Evolutionary conservation across 2,113 vertebrate species (phyloP).

Genomic region (Rhabdornis inornatus): DNA sequence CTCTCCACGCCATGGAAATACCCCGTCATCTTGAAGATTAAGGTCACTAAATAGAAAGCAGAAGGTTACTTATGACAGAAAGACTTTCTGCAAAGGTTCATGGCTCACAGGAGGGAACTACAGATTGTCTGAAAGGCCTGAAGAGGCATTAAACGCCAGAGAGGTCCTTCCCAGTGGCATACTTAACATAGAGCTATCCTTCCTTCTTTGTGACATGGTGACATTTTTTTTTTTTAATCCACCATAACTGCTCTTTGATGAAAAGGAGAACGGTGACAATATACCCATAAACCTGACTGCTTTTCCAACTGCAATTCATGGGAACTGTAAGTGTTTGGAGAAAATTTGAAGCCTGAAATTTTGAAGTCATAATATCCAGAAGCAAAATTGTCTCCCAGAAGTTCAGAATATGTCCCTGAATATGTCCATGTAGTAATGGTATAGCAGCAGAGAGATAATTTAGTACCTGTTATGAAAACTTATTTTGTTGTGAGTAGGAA

Average conservation of each 20-base stretch:
- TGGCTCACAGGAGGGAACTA: conserved; percentile 57
- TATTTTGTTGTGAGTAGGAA: not conserved
- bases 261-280: conserved; percentile 6
- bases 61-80: conserved; percentile 43
- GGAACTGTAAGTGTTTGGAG: not conserved
- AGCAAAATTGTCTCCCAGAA: not conserved
- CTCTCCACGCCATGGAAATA: conserved; percentile 7
- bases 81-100: conserved; percentile 57
- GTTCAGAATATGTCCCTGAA: not conserved
- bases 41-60: conserved; percentile 57
- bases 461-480: not conserved
- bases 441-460: not conserved
- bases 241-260: conserved; percentile 38
- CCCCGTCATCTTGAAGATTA: conserved; percentile 57
- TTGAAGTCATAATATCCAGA: not conserved
- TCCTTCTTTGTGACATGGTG: conserved; percentile 18
- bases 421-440: not conserved
- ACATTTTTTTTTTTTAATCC: conserved; percentile 43
- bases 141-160: conserved; percentile 26
- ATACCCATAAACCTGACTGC: not conserved
- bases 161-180: not conserved
- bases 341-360: not conserved
- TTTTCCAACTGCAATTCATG: not conserved
- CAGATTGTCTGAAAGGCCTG: conserved; percentile 32
- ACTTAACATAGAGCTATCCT: conserved; percentile 15